phyloP scores from a whole-genome alignment of 2,888 invertebrate species.

The Platycnemis pennipes region DNA sequence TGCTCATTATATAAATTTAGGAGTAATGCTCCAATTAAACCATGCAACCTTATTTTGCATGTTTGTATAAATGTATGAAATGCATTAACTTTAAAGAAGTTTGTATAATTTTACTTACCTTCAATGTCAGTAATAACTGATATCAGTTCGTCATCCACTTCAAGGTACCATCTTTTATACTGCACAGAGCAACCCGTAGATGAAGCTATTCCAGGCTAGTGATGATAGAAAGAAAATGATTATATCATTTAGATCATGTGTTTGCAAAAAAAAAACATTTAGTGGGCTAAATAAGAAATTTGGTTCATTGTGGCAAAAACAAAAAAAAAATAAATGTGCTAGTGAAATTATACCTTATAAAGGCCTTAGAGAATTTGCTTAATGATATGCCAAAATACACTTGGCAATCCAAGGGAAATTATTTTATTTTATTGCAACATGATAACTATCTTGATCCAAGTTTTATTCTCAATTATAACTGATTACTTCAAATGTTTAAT shows the following conservation, averaged over 20 bases:
- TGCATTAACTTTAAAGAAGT: too few relatives aligned
- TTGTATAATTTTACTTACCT: constrained; percentile 79
- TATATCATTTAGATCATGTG: not conserved
- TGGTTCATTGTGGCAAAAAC: not conserved
- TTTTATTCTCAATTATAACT: too few relatives aligned
- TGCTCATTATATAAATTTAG: not conserved
- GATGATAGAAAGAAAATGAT: not conserved
- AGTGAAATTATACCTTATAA: not conserved
- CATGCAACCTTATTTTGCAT: not conserved
- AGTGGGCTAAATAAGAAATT: not conserved
- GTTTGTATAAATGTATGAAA: too few relatives aligned
- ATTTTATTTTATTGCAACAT: too few relatives aligned
- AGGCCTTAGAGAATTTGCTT: not conserved
- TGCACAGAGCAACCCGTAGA: constrained; percentile 62
- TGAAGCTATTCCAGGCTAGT: constrained; percentile 44
- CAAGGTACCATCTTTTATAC: constrained; percentile 83
- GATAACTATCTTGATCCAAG: too few relatives aligned
- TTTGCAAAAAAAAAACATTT: not conserved
- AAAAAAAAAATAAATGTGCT: not conserved
- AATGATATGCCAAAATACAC: not conserved
- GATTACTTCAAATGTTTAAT: not conserved
- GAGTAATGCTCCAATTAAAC: too few relatives aligned
- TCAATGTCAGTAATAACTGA: constrained; percentile 88
- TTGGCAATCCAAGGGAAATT: not conserved
- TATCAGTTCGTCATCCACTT: constrained; percentile 86